Base-by-base conservation (phyloP, 1,140 invertebrate genomes). In the Thaumatotibia leucotreta region DNA sequence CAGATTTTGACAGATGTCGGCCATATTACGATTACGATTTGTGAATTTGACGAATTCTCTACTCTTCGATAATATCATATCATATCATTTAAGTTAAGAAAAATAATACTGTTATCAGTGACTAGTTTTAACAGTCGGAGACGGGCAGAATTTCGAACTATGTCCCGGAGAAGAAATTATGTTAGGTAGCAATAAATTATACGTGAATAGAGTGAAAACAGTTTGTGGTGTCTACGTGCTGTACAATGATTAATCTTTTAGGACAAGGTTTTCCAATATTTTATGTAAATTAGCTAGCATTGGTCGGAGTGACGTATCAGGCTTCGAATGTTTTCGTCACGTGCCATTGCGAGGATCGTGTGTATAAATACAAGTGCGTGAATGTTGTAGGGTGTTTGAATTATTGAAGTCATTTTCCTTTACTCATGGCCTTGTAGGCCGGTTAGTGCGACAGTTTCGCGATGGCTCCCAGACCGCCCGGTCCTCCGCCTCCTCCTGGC, bases 401-500 rank as follows among this genome's bases (percentile, higher is more conserved):
- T 65, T 20, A 29, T 64, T 49, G 14, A 29, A 23, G 68, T 61
- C 63, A 35, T 23, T 61, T 63, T 66, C 27, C 29, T 70, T 52
- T 62, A 45, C 78, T 75, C 61, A 88, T 87, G 86, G 82, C 73
- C 78, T 69, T 74, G 77, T 61, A 68, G 69, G 52, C 58, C 66
- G 22, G 68, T 67, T 65, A 66, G 62, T 52, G 39, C 22, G 20
- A 14, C 54, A 49, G 52, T 45, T 45, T 58, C 52, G 64, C 32
- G 29, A 88, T 89, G 86, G 76, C 74, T 70, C 84, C 85, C 11
- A 84, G 76, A 68, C 83, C 86, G 33, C 54, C 68, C 58, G 63
- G 65, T 33, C 87, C 88, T 45, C 92, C 92, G 66, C 93, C 93
- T 6, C 92, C 92, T n/a, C 92, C 92, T 6, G 91, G 91, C 24